Conservation (phyloP, 1,140 invertebrate species). For the Pseudoatta argentina region DNA sequence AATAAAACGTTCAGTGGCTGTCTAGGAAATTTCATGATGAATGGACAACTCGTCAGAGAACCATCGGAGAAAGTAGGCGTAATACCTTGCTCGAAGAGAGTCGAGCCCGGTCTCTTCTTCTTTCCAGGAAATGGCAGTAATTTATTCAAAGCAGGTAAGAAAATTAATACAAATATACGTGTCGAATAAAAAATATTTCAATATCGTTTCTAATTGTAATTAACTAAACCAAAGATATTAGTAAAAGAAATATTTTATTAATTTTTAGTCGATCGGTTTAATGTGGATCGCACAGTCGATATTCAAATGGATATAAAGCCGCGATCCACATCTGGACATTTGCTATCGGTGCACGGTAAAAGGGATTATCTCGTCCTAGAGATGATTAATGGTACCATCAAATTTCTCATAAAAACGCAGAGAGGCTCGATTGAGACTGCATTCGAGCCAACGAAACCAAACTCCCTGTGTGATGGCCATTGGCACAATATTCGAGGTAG, state of each 20-base stretch:
- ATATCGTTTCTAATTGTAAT: constrained; percentile 1
- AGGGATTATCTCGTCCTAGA: constrained; percentile 95
- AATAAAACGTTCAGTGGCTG: constrained; percentile 94
- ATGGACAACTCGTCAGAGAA: constrained; percentile 89
- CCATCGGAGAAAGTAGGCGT: constrained; percentile 88
- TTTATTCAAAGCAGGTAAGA: constrained; percentile 89
- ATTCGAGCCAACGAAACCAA: constrained; percentile 90
- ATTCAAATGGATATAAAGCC: constrained; percentile 96
- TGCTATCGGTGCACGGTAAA: constrained; percentile 93
- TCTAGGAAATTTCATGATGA: constrained; percentile 92
- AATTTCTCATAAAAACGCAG: constrained; percentile 94
- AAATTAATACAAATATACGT: neutral
- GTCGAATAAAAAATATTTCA: neutral
- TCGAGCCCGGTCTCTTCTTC: constrained; percentile 97
- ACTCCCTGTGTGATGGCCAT: constrained; percentile 95
- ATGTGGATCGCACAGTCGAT: constrained; percentile 92
- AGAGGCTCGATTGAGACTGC: constrained; percentile 92
- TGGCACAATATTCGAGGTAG: constrained; percentile 97
- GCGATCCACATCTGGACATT: constrained; percentile 92
- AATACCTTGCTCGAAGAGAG: constrained; percentile 92
- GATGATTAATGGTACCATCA: constrained; percentile 93
- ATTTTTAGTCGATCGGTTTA: constrained; percentile 89
- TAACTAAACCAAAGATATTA: neutral
- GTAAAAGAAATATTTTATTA: neutral
- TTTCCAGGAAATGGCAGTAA: constrained; percentile 89